A percentile compares a stretch with the other conserved stretches of the same genome.
phyloP scores from a whole-genome alignment of 2,113 vertebrate genomes.

The Lampris incognitus region DNA sequence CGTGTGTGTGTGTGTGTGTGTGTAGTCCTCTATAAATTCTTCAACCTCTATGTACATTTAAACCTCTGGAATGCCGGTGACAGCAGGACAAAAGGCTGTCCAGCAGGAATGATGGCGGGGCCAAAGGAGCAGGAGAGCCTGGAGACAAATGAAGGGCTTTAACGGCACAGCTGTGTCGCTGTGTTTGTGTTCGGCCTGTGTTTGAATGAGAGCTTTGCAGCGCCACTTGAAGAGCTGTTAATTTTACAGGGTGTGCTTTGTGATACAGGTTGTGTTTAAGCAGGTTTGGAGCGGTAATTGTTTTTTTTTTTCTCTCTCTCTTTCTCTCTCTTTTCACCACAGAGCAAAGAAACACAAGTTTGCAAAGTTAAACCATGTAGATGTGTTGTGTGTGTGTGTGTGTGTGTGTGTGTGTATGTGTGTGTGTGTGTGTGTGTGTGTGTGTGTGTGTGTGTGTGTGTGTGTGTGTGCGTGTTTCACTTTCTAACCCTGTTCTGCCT shows the following conservation, averaged over 20 bases:
- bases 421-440: too few species aligned
- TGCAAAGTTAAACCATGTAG: too few species aligned
- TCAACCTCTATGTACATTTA: conserved; percentile 4
- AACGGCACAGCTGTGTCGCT: conserved; percentile 75
- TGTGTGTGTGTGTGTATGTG: too few species aligned
- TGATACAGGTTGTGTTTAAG: conserved; percentile 62
- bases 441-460: too few species aligned
- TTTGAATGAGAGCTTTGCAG: conserved; percentile 60
- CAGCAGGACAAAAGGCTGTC: conserved; percentile 41
- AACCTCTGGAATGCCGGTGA: conserved; percentile 55
- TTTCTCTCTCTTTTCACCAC: background rate
- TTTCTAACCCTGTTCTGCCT: too few species aligned
- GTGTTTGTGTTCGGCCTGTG: conserved; percentile 51
- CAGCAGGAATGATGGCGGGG: conserved; percentile 49
- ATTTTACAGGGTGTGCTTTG: conserved; percentile 73
- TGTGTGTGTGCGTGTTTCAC: too few species aligned
- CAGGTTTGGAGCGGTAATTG: conserved; percentile 48
- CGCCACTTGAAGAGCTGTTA: conserved; percentile 61
- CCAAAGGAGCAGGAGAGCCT: conserved; percentile 46
- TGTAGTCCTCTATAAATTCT: conserved; percentile 44
- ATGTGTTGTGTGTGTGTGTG: too few species aligned
- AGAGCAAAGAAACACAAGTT: too few species aligned
- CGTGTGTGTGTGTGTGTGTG: conserved; percentile 5
- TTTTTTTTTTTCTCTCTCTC: conserved; percentile 35
- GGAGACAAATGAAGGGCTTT: conserved; percentile 69